Base-by-base conservation (phyloP, 2,888 invertebrate genomes). In the Dasypolia templi region DNA sequence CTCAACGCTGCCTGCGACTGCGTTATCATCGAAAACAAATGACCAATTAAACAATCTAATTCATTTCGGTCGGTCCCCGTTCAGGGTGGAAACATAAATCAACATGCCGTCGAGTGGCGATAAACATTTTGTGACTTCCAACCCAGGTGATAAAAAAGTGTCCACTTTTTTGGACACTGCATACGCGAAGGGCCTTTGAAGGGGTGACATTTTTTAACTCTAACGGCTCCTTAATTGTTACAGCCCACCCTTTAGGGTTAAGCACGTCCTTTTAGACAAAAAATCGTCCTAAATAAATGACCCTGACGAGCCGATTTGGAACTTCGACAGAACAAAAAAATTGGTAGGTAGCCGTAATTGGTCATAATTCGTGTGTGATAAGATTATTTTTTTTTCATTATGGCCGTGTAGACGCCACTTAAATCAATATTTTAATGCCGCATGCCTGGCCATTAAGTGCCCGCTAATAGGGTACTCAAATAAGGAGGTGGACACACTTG, bases 41-140 rank as follows among this genome's bases (percentile, higher is more conserved):
- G 96, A 95, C 95, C 96, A 95, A 96, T 96, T 96, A 95, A 95
- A 94, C 90, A 95, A 95, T 95, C 94, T 95, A 95, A 96, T 95
- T 95, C 94, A 94, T 95, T 95, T 93, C 87, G 89, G 92, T 89
- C 87, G 89, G 90, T 84, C 88, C 87, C 88, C 68, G 86, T 90
- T 90, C 92, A 90, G 95, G 95, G 93, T 95, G 95, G 95, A 95
- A 93, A 89, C 92, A 95, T 96, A 96, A 95, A 96, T 96, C 96
- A 96, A 95, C 95, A 93, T 91, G 93, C 92, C 93, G 91, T 93
- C 91, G 92, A 96, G 95, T 94, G 93, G 95, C 93, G 95, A 96
- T 96, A 96, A 96, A 96, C 95, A 95, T 95, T 96, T 95, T 95
- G 93, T 95, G 95, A 95, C 95, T 95, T 94, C 95, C 94, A 95